Percentiles rank a stretch among this genome's conserved stretches.
phyloP scores from a whole-genome alignment of 2,797 vertebrate genomes.

The Borostomias antarcticus region DNA sequence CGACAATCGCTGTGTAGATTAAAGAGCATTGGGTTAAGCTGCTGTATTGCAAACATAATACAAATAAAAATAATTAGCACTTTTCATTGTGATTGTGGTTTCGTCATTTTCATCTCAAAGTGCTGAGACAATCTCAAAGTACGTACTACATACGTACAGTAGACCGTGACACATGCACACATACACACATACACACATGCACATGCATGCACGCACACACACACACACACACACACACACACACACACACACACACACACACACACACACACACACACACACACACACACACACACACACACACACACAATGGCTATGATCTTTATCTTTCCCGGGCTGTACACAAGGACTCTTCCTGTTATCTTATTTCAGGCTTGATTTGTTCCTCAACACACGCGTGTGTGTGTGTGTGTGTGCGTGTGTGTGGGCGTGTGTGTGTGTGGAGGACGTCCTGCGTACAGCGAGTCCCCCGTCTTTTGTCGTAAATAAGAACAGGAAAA shows the following conservation, averaged over 20 bases:
- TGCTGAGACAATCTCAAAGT: too few relatives aligned
- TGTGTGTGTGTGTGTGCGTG: constrained; percentile 1
- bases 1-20: too few relatives aligned
- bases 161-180: constrained; percentile 5
- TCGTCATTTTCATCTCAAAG: too few relatives aligned
- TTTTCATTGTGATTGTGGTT: too few relatives aligned
- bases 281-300: constrained; percentile 39
- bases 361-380: constrained; percentile 11
- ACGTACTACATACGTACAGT: background rate
- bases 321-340: constrained; percentile 15
- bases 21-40: too few relatives aligned
- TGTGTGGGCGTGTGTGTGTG: background rate
- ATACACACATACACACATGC: background rate
- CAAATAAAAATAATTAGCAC: too few relatives aligned
- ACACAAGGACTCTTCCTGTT: constrained; percentile 25
- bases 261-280: constrained; percentile 17
- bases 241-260: constrained; percentile 20
- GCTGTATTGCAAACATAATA: too few relatives aligned
- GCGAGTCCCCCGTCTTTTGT: constrained; percentile 64
- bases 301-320: constrained; percentile 15
- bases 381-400: background rate
- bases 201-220: background rate
- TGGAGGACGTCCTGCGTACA: too few relatives aligned
- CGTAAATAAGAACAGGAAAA: constrained; percentile 76
- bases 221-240: constrained; percentile 16